phyloP scores from a whole-genome alignment of 2,888 invertebrate genomes.

The Andrena fulva region DNA sequence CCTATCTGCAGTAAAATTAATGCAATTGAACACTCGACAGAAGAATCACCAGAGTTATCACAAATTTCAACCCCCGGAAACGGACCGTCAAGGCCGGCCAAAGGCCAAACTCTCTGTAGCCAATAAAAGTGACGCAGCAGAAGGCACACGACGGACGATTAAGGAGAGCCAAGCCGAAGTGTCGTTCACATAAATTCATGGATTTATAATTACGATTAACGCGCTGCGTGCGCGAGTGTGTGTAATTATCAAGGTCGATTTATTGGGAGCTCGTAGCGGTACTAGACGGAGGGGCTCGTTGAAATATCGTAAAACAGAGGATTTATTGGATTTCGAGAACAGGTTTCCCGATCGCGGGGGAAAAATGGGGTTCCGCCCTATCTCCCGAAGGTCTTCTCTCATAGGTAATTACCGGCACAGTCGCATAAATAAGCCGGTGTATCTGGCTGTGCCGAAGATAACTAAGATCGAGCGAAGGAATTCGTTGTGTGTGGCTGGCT shows the following conservation, averaged over 20 bases:
- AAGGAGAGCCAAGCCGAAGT: too few relatives aligned
- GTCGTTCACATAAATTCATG: background rate
- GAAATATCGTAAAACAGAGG: slow-evolving; percentile 60
- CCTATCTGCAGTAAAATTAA: too few relatives aligned
- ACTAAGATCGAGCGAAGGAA: slow-evolving; percentile 61
- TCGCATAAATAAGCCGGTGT: slow-evolving; percentile 75
- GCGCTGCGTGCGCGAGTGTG: background rate
- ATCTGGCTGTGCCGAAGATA: slow-evolving; percentile 59
- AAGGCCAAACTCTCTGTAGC: too few relatives aligned
- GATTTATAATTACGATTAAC: background rate
- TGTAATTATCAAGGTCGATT: background rate
- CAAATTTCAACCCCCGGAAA: too few relatives aligned
- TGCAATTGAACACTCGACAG: too few relatives aligned
- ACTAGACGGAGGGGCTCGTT: slow-evolving; percentile 28
- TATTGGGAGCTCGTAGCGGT: slow-evolving; percentile 20
- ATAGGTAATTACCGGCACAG: slow-evolving; percentile 76
- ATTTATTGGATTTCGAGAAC: slow-evolving; percentile 71
- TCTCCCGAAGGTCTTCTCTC: slow-evolving; percentile 67
- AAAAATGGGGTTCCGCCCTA: slow-evolving; percentile 61
- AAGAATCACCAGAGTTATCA: too few relatives aligned
- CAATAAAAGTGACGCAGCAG: too few relatives aligned
- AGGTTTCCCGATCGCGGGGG: slow-evolving; percentile 70
- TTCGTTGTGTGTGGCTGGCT: slow-evolving; percentile 64
- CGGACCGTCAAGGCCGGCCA: too few relatives aligned
- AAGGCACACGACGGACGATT: too few relatives aligned